Evolutionary conservation across 2,113 vertebrate genomes (phyloP).

Genomic region (Herpailurus yagouaroundi): DNA sequence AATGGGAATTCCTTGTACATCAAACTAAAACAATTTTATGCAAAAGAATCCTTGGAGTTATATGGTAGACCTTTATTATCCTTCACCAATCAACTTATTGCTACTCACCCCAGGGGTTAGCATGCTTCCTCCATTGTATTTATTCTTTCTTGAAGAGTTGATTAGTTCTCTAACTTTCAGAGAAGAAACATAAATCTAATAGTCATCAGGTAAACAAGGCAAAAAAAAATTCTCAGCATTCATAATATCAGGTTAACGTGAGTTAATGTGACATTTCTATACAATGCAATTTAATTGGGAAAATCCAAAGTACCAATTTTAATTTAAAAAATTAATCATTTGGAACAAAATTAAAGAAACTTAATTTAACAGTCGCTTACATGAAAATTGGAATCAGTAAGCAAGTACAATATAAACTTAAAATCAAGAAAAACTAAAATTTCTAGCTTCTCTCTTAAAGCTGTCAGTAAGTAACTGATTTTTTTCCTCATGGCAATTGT

Average conservation of each 20-base stretch:
- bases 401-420: neutral
- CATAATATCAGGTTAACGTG: neutral
- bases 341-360: neutral
- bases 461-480: neutral
- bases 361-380: neutral
- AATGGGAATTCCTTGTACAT: neutral
- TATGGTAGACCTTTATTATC: neutral
- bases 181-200: neutral
- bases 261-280: neutral
- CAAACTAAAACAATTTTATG: neutral
- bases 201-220: neutral
- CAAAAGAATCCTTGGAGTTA: neutral
- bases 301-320: neutral
- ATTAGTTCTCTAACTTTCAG: conserved; percentile 3
- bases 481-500: neutral
- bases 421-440: neutral
- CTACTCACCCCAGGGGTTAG: neutral
- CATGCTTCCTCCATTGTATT: neutral
- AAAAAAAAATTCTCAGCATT: neutral
- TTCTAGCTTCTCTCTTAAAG: neutral
- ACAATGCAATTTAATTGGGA: neutral
- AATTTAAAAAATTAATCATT: neutral
- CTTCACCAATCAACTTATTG: neutral
- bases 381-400: neutral
- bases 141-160: neutral